Conservation (phyloP, 2,113 vertebrate genomes). For the Aythya baeri region DNA sequence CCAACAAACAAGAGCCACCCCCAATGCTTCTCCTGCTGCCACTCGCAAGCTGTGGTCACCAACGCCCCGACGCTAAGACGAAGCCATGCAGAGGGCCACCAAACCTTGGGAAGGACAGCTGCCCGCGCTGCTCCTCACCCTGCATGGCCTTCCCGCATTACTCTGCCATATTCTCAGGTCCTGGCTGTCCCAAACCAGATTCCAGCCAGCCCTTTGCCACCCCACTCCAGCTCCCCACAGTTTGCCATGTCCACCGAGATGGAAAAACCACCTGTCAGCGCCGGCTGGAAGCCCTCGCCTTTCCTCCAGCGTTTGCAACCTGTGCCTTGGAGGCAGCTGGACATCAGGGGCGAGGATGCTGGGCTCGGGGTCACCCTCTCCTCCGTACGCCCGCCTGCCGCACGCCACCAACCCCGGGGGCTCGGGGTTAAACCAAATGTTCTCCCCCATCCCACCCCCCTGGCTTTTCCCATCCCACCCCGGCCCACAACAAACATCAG, state of each 20-base stretch:
- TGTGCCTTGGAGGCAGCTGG: constrained; percentile 32
- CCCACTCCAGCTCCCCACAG: accelerated
- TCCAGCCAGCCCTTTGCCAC: neutral
- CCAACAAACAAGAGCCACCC: no score
- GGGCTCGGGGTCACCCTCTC: neutral
- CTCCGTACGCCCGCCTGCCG: neutral
- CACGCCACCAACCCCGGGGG: neutral
- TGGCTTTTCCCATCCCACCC: constrained; percentile 41
- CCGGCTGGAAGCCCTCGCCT: constrained; percentile 46
- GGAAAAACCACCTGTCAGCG: constrained; percentile 61
- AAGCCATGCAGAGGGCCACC: neutral
- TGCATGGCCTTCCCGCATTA: neutral
- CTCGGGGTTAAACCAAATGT: constrained; percentile 67
- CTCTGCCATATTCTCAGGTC: neutral
- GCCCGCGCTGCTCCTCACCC: neutral
- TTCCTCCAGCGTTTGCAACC: constrained; percentile 19
- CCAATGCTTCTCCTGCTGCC: accelerated
- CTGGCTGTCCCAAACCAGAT: neutral
- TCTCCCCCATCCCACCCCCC: constrained; percentile 37
- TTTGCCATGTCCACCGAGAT: neutral
- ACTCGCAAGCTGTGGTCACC: neutral
- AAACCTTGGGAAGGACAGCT: neutral
- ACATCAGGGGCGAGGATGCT: constrained; percentile 46
- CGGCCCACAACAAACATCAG: constrained; percentile 59
- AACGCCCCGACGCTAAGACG: neutral